Evolutionary conservation across 2,888 invertebrate species (phyloP).

Genomic region (Phlogophora meticulosa): DNA sequence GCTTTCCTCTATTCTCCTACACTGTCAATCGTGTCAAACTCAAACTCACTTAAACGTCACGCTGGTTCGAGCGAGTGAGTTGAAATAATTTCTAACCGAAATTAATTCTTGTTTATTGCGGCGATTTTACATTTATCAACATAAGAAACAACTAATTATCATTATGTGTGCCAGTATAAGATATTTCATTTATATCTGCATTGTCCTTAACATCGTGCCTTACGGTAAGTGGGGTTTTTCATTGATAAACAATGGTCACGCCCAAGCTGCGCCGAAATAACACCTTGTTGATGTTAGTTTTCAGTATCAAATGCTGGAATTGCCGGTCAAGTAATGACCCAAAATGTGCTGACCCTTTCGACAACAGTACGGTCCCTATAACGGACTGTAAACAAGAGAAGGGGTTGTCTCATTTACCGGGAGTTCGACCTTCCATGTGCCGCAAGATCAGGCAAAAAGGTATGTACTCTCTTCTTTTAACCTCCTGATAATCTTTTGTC

Average conservation of each 20-base stretch:
- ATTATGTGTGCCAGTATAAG: slow-evolving; percentile 53
- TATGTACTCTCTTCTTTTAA: slow-evolving; percentile 23
- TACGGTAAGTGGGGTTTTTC: slow-evolving; percentile 67
- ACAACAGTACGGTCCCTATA: slow-evolving; percentile 96
- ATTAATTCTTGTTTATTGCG: background rate
- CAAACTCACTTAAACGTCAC: slow-evolving; percentile 19
- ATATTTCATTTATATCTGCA: slow-evolving; percentile 56
- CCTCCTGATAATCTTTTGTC: too few species aligned
- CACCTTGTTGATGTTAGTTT: slow-evolving; percentile 81
- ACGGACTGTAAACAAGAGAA: slow-evolving; percentile 94
- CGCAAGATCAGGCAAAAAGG: slow-evolving; percentile 98
- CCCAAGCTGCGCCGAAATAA: slow-evolving; percentile 67
- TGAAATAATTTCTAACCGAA: slow-evolving; percentile 5
- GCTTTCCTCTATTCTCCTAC: slow-evolving; percentile 16
- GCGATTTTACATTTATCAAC: background rate
- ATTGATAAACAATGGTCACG: slow-evolving; percentile 73
- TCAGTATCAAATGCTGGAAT: slow-evolving; percentile 96
- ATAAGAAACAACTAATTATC: background rate
- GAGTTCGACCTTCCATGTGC: slow-evolving; percentile 95
- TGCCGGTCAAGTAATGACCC: slow-evolving; percentile 97
- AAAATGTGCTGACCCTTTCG: slow-evolving; percentile 97
- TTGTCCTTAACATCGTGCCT: slow-evolving; percentile 66
- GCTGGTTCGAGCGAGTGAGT: background rate
- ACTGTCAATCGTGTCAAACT: slow-evolving; percentile 32
- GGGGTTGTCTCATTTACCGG: slow-evolving; percentile 92